Percentiles rank a stretch among this genome's conserved stretches.
phyloP scores from a whole-genome alignment of 2,888 invertebrate species.

The Ctena decussata region DNA sequence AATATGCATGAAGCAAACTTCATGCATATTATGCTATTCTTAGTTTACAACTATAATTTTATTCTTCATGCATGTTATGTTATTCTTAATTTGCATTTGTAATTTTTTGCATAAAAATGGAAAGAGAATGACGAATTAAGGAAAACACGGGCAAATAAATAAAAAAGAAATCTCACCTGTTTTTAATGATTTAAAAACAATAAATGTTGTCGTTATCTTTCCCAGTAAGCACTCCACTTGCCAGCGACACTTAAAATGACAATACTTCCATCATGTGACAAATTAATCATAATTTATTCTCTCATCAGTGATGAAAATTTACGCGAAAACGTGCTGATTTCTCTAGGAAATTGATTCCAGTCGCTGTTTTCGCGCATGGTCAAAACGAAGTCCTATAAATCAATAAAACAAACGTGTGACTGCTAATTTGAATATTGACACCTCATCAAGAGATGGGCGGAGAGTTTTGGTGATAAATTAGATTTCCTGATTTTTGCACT shows the following conservation, averaged over 20 bases:
- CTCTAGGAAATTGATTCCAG: neutral
- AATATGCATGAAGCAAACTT: too few species aligned
- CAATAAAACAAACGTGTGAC: constrained; percentile 24
- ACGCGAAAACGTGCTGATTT: constrained; percentile 4
- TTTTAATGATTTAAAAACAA: neutral
- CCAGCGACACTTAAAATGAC: constrained; percentile 6
- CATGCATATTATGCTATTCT: too few species aligned
- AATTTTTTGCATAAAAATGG: too few species aligned
- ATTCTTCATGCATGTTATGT: too few species aligned
- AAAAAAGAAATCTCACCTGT: constrained; percentile 18
- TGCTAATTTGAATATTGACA: constrained; percentile 43
- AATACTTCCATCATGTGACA: constrained; percentile 32
- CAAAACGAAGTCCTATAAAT: constrained; percentile 1
- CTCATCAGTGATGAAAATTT: constrained; percentile 16
- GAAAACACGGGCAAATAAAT: neutral
- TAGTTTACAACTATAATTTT: too few species aligned
- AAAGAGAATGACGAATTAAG: neutral
- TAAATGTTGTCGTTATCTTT: neutral
- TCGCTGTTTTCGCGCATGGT: neutral
- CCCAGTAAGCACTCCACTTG: neutral
- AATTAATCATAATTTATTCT: constrained; percentile 65
- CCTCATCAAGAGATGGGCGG: constrained; percentile 35
- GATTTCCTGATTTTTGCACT: neutral
- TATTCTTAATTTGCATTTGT: too few species aligned
- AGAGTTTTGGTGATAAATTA: neutral